Percentiles rank a stretch among this genome's conserved stretches.
phyloP scores from a whole-genome alignment of 2,113 vertebrate species.

The Amia ocellicauda region DNA sequence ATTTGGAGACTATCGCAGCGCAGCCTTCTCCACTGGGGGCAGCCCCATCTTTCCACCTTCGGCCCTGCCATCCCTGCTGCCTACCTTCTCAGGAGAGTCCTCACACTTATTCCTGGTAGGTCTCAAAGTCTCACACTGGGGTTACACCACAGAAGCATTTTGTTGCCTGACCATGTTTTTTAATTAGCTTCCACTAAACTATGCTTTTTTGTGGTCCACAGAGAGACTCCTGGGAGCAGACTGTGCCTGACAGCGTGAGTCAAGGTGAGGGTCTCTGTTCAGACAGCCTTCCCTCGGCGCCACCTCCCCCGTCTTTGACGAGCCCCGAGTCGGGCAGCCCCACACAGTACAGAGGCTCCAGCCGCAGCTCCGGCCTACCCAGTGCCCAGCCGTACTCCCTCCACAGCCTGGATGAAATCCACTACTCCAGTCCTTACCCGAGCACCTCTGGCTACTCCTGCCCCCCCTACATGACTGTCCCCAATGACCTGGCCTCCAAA shows the following conservation, averaged over 20 bases:
- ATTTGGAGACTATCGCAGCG: conserved; percentile 69
- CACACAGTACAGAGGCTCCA: conserved; percentile 64
- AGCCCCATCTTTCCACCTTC: conserved; percentile 68
- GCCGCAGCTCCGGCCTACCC: conserved; percentile 55
- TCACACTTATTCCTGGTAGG: conserved; percentile 77
- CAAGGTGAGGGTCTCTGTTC: conserved; percentile 64
- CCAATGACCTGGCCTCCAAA: conserved; percentile 71
- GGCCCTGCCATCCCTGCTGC: conserved; percentile 71
- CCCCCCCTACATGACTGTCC: conserved; percentile 66
- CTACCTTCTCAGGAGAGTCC: conserved; percentile 73
- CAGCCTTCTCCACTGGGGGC: conserved; percentile 55
- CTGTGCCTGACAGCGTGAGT: conserved; percentile 57
- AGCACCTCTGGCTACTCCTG: conserved; percentile 62
- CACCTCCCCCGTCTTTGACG: conserved; percentile 58
- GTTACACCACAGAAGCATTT: not conserved
- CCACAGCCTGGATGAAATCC: conserved; percentile 78
- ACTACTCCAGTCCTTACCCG: conserved; percentile 68
- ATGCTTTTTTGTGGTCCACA: conserved; percentile 45
- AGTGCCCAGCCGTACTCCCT: conserved; percentile 73
- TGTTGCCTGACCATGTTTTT: not conserved
- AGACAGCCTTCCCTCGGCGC: conserved; percentile 61
- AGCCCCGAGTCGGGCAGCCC: conserved; percentile 58
- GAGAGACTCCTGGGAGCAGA: conserved; percentile 87
- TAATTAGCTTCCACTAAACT: not conserved
- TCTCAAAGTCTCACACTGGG: not conserved